phyloP scores from a whole-genome alignment of 2,797 vertebrate species.

The Eulemur albifrons region DNA sequence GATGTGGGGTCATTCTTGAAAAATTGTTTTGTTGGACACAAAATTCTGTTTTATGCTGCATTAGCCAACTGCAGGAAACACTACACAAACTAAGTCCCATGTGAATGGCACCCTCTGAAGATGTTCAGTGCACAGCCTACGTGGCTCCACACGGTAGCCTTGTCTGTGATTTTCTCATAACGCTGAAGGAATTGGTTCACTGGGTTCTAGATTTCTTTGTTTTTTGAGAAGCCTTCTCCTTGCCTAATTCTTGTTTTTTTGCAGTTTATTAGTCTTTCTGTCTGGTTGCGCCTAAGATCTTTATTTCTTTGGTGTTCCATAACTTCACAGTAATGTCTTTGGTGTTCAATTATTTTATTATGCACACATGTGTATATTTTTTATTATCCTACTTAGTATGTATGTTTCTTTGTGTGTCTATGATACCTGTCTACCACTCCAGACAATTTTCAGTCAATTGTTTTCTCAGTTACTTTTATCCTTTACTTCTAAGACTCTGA shows the following conservation, averaged over 20 bases:
- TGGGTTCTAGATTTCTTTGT: not conserved
- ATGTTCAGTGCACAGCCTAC: accelerated
- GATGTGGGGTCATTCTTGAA: not conserved
- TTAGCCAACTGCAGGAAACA: not conserved
- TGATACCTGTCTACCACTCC: not conserved
- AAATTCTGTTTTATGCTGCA: not conserved
- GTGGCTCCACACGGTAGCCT: accelerated
- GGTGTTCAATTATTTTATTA: not conserved
- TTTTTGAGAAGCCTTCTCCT: not conserved
- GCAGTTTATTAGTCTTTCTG: not conserved
- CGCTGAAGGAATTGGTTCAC: not conserved
- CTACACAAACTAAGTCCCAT: not conserved
- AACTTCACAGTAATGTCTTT: not conserved
- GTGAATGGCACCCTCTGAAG: too few relatives aligned
- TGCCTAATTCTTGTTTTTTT: not conserved
- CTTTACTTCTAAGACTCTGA: not conserved
- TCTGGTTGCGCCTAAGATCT: not conserved
- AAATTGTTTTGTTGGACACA: not conserved
- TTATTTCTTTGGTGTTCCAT: not conserved
- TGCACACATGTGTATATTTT: not conserved
- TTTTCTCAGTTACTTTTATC: not conserved
- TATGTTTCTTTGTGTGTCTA: not conserved
- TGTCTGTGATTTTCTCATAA: not conserved
- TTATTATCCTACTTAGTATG: not conserved
- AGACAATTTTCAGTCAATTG: not conserved